These are phyloP conservation scores for Parnassius smintheus DNA, from an alignment of 2,888 invertebrate species.

Conservation along the genomic window DNA sequence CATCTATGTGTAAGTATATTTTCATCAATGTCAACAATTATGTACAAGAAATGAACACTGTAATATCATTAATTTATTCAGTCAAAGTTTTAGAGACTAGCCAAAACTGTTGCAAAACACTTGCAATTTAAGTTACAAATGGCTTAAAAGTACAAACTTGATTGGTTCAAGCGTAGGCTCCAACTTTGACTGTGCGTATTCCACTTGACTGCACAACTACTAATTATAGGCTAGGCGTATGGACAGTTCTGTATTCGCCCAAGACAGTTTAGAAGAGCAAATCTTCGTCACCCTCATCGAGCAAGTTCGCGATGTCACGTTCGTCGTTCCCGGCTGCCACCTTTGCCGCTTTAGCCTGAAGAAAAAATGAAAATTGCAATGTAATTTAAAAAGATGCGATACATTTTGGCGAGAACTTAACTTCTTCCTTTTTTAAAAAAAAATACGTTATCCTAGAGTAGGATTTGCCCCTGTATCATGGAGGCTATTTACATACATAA, in stretches of 20 bases:
- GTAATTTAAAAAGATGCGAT: background rate
- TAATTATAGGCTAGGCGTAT: slow-evolving; percentile 46
- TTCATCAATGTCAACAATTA: slow-evolving; percentile 52
- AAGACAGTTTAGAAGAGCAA: slow-evolving; percentile 86
- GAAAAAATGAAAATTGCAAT: slow-evolving; percentile 19
- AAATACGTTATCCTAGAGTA: no score
- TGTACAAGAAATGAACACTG: slow-evolving; percentile 69
- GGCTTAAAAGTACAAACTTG: background rate
- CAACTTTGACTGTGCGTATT: slow-evolving; percentile 34
- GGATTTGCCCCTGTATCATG: no score
- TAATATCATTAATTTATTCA: slow-evolving; percentile 62
- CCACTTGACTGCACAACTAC: slow-evolving; percentile 40
- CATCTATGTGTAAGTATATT: slow-evolving; percentile 31
- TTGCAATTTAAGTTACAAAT: slow-evolving; percentile 1
- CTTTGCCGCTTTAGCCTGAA: slow-evolving; percentile 56
- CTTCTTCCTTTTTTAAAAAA: no score
- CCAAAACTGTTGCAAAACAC: slow-evolving; percentile 6
- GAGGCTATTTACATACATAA: no score
- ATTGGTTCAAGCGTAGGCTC: slow-evolving; percentile 28
- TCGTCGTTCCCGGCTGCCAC: slow-evolving; percentile 48
- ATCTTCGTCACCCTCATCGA: slow-evolving; percentile 95
- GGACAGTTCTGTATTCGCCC: slow-evolving; percentile 11
- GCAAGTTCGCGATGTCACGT: slow-evolving; percentile 83
- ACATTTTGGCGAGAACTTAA: no score
- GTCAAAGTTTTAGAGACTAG: slow-evolving; percentile 42